A percentile compares a stretch with the other conserved stretches of the same genome.
These are phyloP conservation scores for Scaptomyza tumidula DNA, from an alignment of 2,888 invertebrate genomes.

Conservation along the genomic window DNA sequence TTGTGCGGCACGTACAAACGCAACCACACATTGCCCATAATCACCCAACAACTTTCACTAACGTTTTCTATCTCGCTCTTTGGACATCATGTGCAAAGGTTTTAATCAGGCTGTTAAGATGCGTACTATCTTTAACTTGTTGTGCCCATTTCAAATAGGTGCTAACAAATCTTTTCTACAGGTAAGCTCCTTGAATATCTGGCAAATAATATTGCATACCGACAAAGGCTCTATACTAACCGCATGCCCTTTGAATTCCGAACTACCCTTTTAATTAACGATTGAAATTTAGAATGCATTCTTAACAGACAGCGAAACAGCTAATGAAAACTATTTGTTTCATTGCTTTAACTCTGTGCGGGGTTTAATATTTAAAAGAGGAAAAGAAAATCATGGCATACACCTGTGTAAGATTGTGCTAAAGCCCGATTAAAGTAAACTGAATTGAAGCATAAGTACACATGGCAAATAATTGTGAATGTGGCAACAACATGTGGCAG, in stretches of 20 bases:
- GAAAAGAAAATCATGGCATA: not conserved
- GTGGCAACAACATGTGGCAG: not conserved
- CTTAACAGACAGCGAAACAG: too few species aligned
- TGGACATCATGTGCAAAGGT: slow-evolving; percentile 15
- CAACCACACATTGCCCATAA: slow-evolving; percentile 1
- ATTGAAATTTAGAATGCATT: too few species aligned
- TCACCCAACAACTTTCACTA: not conserved
- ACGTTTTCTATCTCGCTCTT: not conserved
- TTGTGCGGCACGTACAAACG: slow-evolving; percentile 59
- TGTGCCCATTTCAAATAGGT: slow-evolving; percentile 1
- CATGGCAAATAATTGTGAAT: not conserved
- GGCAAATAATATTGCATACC: too few species aligned
- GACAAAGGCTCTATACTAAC: too few species aligned
- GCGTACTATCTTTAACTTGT: slow-evolving; percentile 10
- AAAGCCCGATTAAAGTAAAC: slow-evolving; percentile 8
- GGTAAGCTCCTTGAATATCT: too few species aligned
- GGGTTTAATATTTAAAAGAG: too few species aligned
- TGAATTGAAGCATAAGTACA: not conserved
- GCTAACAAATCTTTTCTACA: too few species aligned
- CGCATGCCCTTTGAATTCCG: too few species aligned
- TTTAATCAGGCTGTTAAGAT: slow-evolving; percentile 23
- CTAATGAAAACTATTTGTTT: too few species aligned
- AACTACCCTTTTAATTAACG: too few species aligned
- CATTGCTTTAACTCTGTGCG: too few species aligned
- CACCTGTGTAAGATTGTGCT: not conserved